Evolutionary conservation across 2,888 invertebrate species (phyloP).

Genomic region (Phragmatobia fuliginosa): DNA sequence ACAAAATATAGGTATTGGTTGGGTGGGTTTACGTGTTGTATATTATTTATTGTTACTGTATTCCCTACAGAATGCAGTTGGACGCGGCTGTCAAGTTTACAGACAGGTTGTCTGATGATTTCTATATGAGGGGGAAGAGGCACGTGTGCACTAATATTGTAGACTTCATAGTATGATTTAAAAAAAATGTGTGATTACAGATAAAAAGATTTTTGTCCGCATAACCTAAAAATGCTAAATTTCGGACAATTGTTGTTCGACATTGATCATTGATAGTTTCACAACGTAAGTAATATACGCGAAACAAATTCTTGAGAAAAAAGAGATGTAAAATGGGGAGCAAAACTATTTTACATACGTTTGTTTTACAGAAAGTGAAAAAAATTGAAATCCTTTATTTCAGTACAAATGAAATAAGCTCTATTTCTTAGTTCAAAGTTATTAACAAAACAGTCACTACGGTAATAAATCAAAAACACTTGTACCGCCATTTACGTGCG

Average conservation of each 20-base stretch:
- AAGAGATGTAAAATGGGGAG: background rate
- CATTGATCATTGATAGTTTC: background rate
- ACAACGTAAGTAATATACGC: background rate
- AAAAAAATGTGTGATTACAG: no score
- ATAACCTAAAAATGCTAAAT: background rate
- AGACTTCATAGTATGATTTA: background rate
- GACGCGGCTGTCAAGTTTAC: background rate
- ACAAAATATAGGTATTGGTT: constrained; percentile 14
- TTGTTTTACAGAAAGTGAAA: background rate
- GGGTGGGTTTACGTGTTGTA: constrained; percentile 3
- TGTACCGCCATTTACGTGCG: constrained; percentile 37
- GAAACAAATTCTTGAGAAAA: background rate
- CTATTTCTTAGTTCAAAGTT: background rate
- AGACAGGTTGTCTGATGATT: background rate
- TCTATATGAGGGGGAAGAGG: background rate
- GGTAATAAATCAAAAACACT: constrained; percentile 45
- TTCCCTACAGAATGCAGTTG: background rate
- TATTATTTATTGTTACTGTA: background rate
- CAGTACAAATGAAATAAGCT: background rate
- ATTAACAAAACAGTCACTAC: constrained; percentile 12
- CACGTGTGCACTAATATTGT: background rate
- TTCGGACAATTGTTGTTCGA: no score
- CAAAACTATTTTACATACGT: background rate
- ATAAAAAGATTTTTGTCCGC: no score
- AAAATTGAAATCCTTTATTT: background rate